Percentiles rank a stretch among this genome's conserved stretches.
phyloP scores from a whole-genome alignment of 2,113 vertebrate species.

The Clarias gariepinus region DNA sequence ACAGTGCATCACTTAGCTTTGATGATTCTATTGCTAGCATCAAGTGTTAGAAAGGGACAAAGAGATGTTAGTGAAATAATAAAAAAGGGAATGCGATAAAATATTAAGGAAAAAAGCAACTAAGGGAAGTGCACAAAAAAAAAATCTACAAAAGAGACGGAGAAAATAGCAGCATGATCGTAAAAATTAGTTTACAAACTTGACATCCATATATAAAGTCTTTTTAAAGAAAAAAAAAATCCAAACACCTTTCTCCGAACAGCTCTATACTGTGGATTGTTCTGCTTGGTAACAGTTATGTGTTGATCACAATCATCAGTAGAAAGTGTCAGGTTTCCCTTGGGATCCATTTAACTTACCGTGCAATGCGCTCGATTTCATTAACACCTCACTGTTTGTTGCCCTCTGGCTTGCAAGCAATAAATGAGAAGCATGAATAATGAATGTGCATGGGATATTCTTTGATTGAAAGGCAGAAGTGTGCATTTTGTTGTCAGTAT shows the following conservation, averaged over 20 bases:
- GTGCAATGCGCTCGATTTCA: not conserved
- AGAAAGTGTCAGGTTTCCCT: not conserved
- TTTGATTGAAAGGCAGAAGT: slow-evolving; percentile 13
- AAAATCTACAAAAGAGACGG: not conserved
- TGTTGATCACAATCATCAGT: slow-evolving; percentile 3
- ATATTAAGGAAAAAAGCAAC: not conserved
- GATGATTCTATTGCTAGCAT: not conserved
- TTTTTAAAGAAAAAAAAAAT: not conserved
- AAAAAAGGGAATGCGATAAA: not conserved
- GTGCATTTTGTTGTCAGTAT: slow-evolving; percentile 28
- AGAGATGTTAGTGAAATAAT: not conserved
- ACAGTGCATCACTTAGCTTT: not conserved
- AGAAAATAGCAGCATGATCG: not conserved
- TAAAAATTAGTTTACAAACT: not conserved
- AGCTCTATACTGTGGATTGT: not conserved
- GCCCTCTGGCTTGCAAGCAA: not conserved
- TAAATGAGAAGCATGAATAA: slow-evolving; percentile 9
- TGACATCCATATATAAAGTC: not conserved
- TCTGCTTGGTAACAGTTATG: not conserved
- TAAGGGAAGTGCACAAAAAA: not conserved
- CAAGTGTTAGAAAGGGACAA: not conserved
- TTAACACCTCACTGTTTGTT: not conserved
- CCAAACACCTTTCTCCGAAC: not conserved
- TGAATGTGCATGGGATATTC: slow-evolving; percentile 3
- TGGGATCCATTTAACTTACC: not conserved